These are phyloP conservation scores for Eretmocerus hayati DNA, from an alignment of 2,888 invertebrate genomes.

Conservation along the genomic window DNA sequence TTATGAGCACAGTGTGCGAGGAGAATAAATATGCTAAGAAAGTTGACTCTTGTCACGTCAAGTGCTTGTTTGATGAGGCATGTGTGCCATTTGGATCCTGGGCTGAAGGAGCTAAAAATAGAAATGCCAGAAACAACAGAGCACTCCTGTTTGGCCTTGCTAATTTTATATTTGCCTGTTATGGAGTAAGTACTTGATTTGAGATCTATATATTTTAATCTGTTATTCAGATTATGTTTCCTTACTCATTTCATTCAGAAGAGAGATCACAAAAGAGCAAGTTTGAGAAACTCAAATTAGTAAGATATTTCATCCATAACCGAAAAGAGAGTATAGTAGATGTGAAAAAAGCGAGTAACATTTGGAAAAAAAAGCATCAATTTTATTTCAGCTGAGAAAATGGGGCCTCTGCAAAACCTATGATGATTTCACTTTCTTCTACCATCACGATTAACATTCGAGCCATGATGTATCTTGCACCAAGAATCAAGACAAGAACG, in stretches of 20 bases:
- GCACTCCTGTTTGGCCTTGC: neutral
- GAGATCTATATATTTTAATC: too few relatives aligned
- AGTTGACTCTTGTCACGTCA: conserved; percentile 3
- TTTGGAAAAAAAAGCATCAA: neutral
- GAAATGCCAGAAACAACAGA: conserved; percentile 8
- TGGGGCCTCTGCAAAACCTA: neutral
- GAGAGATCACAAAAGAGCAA: neutral
- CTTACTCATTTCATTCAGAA: neutral
- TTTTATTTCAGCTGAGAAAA: neutral
- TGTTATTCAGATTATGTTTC: too few relatives aligned
- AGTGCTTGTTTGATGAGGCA: conserved; percentile 18
- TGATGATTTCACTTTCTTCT: neutral
- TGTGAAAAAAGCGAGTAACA: neutral
- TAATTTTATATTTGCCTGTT: neutral
- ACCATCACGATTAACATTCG: neutral
- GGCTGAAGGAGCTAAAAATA: conserved; percentile 9
- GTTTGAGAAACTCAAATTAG: too few relatives aligned
- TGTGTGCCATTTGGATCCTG: conserved; percentile 18
- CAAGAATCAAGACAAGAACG: too few relatives aligned
- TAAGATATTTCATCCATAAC: too few relatives aligned
- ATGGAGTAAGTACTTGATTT: neutral
- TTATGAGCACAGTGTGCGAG: conserved; percentile 5
- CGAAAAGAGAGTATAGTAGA: too few relatives aligned
- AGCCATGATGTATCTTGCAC: neutral
- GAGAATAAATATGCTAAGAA: conserved; percentile 2